Evolutionary conservation across 53 echinoderm and acorn worm species (phyloP).

Genomic region (Apostichopus leukothele): DNA sequence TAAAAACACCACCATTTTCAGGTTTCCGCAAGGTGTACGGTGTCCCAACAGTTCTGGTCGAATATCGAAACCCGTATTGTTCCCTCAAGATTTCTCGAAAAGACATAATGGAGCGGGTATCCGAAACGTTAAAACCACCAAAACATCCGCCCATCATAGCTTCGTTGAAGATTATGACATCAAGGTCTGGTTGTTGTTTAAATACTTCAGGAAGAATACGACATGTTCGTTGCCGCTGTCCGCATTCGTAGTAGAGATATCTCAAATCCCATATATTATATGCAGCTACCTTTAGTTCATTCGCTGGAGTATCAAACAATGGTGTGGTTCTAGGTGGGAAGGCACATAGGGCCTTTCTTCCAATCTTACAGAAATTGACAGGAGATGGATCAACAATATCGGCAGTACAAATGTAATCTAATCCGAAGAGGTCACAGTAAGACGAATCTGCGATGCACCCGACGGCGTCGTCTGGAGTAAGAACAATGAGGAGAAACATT

Average conservation of each 20-base stretch:
- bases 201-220: constrained; percentile 64
- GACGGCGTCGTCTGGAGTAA: constrained; percentile 55
- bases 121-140: constrained; percentile 56
- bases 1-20: constrained; percentile 86
- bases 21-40: constrained; percentile 49
- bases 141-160: constrained; percentile 94
- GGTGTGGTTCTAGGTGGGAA: constrained; percentile 58
- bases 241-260: constrained; percentile 68
- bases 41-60: constrained; percentile 75
- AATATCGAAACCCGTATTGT: constrained; percentile 74
- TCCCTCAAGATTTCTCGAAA: constrained; percentile 63
- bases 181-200: constrained; percentile 69
- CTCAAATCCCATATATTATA: constrained; percentile 87
- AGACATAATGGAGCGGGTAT: constrained; percentile 56
- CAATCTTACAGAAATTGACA: constrained; percentile 51
- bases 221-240: constrained; percentile 93
- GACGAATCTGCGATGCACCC: constrained; percentile 61
- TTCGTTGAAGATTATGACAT: constrained; percentile 84
- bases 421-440: constrained; percentile 67
- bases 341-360: constrained; percentile 70
- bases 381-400: constrained; percentile 60
- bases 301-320: constrained; percentile 56
- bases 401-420: constrained; percentile 71
- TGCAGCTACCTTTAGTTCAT: constrained; percentile 60
- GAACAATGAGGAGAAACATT: too few species aligned